Conservation (phyloP, 2,113 vertebrate species). For the Eptesicus fuscus region DNA sequence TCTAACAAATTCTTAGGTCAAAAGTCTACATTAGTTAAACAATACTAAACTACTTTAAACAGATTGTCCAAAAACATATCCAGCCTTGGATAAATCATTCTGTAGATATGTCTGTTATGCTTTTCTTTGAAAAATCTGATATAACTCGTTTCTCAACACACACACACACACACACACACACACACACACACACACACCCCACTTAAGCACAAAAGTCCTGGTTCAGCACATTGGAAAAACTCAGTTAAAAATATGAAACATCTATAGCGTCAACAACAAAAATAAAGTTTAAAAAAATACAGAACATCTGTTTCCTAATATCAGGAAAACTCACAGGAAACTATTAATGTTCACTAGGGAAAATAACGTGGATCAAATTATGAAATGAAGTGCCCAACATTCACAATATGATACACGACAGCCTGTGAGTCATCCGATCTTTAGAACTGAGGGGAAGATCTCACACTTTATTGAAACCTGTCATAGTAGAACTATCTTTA, state of each 20-base stretch:
- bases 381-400: background rate
- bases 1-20: background rate
- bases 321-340: conserved; percentile 59
- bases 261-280: background rate
- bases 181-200: background rate
- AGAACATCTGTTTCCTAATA: conserved; percentile 62
- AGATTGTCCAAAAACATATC: background rate
- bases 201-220: background rate
- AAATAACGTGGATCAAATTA: conserved; percentile 51
- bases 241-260: conserved; percentile 51
- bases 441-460: background rate
- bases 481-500: background rate
- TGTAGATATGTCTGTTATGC: background rate
- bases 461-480: background rate
- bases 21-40: background rate
- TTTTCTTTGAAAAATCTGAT: conserved; percentile 31
- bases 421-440: background rate
- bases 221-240: conserved; percentile 45
- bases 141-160: background rate
- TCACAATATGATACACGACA: background rate
- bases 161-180: background rate
- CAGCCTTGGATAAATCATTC: background rate
- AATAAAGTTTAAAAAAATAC: conserved; percentile 4
- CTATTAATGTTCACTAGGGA: conserved; percentile 37
- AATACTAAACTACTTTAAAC: background rate